Conservation (phyloP, 2,113 vertebrate genomes). For the Lepisosteus osseus region DNA sequence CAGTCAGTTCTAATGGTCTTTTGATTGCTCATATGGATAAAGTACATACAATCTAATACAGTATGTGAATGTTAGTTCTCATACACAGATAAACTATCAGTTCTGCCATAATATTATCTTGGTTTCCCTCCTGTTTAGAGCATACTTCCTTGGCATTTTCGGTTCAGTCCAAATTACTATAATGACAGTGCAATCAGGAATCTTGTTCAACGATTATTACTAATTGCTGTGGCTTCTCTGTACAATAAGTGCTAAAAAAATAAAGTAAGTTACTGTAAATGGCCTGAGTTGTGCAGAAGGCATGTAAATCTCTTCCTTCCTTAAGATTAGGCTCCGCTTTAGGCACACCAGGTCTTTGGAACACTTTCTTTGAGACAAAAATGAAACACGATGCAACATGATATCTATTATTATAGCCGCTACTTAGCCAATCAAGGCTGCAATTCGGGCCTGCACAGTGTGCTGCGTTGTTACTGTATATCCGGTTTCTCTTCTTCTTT, state of each 20-base stretch:
- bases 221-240: background rate
- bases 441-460: too few species aligned
- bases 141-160: conserved; percentile 18
- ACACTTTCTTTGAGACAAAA: conserved; percentile 25
- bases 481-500: too few species aligned
- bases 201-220: conserved; percentile 1
- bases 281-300: conserved; percentile 1
- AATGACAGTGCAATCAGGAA: conserved; percentile 16
- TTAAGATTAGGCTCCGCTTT: too few species aligned
- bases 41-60: too few species aligned
- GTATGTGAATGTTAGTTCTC: too few species aligned
- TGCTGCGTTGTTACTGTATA: too few species aligned
- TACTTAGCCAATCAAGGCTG: conserved; percentile 29
- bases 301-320: conserved; percentile 10
- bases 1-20: too few species aligned
- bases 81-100: too few species aligned
- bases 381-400: conserved; percentile 34
- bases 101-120: conserved; percentile 9
- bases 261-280: background rate
- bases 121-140: conserved; percentile 13
- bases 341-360: background rate
- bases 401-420: conserved; percentile 38
- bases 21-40: too few species aligned
- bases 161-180: conserved; percentile 12
- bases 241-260: background rate